Evolutionary conservation across 1,140 invertebrate genomes (phyloP).

Genomic region (Drosophila jambulina): DNA sequence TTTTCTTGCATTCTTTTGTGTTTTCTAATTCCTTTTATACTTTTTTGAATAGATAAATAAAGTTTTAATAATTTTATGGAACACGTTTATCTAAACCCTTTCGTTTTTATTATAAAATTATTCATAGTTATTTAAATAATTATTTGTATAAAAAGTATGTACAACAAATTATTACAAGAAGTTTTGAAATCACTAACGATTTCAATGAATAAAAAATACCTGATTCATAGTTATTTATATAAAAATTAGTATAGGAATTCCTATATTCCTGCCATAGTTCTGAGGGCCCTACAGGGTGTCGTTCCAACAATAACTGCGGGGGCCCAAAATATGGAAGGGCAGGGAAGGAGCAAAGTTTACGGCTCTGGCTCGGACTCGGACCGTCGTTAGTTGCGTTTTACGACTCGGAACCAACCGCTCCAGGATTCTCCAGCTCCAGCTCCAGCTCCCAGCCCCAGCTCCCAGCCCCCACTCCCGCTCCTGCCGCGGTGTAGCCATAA

Average conservation of each 20-base stretch:
- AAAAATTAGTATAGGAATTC: not conserved
- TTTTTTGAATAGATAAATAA: no score
- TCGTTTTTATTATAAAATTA: no score
- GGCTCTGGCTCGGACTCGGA: constrained; percentile 27
- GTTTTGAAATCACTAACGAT: no score
- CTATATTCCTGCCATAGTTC: not conserved
- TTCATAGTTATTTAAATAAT: no score
- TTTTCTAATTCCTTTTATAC: not conserved
- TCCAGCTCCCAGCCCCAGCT: not conserved
- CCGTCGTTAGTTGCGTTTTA: constrained; percentile 69
- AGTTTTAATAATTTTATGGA: no score
- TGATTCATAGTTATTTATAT: not conserved
- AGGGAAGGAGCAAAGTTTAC: constrained; percentile 35
- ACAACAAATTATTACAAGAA: no score
- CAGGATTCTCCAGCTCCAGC: not conserved
- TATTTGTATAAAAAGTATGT: no score
- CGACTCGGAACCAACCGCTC: constrained; percentile 37
- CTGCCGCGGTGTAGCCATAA: constrained; percentile 33
- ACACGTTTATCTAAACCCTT: no score
- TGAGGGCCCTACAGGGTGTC: not conserved
- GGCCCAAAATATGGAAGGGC: not conserved
- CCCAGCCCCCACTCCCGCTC: not conserved
- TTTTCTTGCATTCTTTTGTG: not conserved
- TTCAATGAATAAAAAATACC: not conserved
- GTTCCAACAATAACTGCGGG: not conserved